Evolutionary conservation across 2,888 invertebrate species (phyloP), one percentile per base, ranked within the genome.

Genomic region (Volucella bombylans): DNA sequence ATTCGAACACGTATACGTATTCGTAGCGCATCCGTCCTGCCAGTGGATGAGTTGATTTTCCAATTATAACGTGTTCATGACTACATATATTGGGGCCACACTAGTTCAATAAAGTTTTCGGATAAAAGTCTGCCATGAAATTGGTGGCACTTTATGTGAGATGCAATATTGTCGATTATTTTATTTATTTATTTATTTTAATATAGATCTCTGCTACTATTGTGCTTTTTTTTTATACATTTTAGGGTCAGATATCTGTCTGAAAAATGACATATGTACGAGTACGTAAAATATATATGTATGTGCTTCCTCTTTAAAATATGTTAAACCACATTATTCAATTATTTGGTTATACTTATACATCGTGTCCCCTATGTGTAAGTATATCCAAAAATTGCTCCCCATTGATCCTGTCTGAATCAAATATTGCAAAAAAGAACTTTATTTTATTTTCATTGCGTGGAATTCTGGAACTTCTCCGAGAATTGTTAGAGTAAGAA

Each of bases 61-160:
- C 83, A 83, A 80, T 83, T 83, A 83, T 80, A 80, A 74, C 65
- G 80, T 80, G 80, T 83, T 59, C 80, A 54, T 74, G 79, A 74
- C 74, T 74, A n/a, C n/a, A n/a, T n/a, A 47, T 49, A 65, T 39
- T 74, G 83, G 59, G 31, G 31, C 31, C 31, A 4, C 67, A 80
- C 59, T 52, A 55, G 83, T 83, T 80, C 80, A 83, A 83, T 83
- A 80, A 83, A 83, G 65, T 74, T 80, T 59, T 74, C 49, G 72
- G 62, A 68, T 73, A 57, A 68, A 72, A 78, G 10, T 43, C 50
- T 55, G 62, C 49, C 45, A 47, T 55, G 55, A 18, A 55, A 78
- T 77, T 77, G 77, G 81, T 50, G 81, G 69, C 59, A n/a, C 49
- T 65, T 50, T 68, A 69, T 79, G 59, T 54, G 65, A 43, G 71